Base-by-base conservation (phyloP, 2,888 invertebrate genomes). In the Tenthredo distinguenda region DNA sequence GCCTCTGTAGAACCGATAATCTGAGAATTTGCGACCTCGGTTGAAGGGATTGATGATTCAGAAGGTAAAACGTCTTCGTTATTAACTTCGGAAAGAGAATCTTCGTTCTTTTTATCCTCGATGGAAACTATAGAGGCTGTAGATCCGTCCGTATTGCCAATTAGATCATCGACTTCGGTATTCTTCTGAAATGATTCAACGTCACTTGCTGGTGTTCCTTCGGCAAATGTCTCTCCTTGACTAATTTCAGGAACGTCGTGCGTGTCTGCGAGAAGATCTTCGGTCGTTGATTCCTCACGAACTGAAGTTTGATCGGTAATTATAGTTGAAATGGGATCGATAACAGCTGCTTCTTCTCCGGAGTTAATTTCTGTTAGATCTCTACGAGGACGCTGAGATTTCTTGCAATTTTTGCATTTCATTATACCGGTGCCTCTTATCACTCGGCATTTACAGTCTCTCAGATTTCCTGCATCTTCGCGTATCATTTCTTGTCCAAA, bases 401-500 rank as follows among this genome's bases (percentile, higher is more conserved):
- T 72, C n/a, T 47, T 37, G 7, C 65, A 65, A 31, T 82, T 83
- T 21, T 72, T 83, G 58, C 68, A 82, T n/a, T 55, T 21, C n/a
- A 50, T 34, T 40, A 50, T 71, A n/a, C 82, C 65, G 21, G 58
- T 65, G 31, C 37, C 43, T 86, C 92, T 88, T 76, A 90, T 90
- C 0, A 91, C 90, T 83, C 92, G 89, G 50, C 91, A 91, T 6
- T 90, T 88, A 77, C 91, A 91, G 43, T 91, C 90, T 43, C 87
- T 90, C 21, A 87, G 86, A 50, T 92, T 91, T 37, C 87, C 87
- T 18, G 90, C 89, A 65, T 91, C 91, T 76, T 91, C 88, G 12
- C 88, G 85, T 40, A 92, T 89, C 92, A 92, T 92, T 84, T 93
- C 92, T 6, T 87, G 84, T 43, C 89, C 86, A 1, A 91, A 85